phyloP scores from a whole-genome alignment of 2,888 invertebrate species.

The Lasioglossum zephyrum region DNA sequence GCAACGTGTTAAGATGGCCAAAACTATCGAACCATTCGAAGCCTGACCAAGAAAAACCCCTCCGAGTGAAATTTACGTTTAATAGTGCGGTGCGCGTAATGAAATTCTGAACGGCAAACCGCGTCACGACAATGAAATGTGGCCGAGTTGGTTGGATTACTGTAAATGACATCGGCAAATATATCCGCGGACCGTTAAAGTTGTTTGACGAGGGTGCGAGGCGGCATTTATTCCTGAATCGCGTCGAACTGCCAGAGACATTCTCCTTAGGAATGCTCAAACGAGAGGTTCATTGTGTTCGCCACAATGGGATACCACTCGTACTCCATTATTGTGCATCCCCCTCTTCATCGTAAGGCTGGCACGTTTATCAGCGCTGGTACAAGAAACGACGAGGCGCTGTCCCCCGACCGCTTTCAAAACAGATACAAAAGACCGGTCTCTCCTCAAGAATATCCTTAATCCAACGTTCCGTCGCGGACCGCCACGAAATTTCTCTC shows the following conservation, averaged over 20 bases:
- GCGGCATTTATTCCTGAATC: slow-evolving; percentile 43
- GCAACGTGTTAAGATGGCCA: too few relatives aligned
- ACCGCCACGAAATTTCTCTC: background rate
- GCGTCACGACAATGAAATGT: background rate
- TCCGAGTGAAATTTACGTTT: background rate
- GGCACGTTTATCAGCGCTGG: slow-evolving; percentile 53
- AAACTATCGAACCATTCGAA: too few relatives aligned
- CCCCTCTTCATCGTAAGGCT: slow-evolving; percentile 35
- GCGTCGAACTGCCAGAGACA: slow-evolving; percentile 66
- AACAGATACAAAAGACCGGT: slow-evolving; percentile 22
- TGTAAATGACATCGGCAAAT: slow-evolving; percentile 23
- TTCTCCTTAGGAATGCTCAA: slow-evolving; percentile 66
- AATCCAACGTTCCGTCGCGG: background rate
- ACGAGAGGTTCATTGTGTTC: slow-evolving; percentile 71
- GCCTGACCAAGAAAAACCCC: too few relatives aligned
- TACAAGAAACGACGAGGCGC: slow-evolving; percentile 49
- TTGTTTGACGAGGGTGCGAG: slow-evolving; percentile 55
- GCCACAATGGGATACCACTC: slow-evolving; percentile 68
- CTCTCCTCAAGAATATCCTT: slow-evolving; percentile 12
- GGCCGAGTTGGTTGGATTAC: slow-evolving; percentile 12
- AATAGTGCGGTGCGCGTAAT: background rate
- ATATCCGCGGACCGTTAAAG: slow-evolving; percentile 9
- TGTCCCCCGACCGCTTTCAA: slow-evolving; percentile 31
- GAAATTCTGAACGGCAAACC: background rate
- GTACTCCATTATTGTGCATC: slow-evolving; percentile 66